Evolutionary conservation across 2,113 vertebrate species (phyloP).

Genomic region (Hemichromis elongatus): DNA sequence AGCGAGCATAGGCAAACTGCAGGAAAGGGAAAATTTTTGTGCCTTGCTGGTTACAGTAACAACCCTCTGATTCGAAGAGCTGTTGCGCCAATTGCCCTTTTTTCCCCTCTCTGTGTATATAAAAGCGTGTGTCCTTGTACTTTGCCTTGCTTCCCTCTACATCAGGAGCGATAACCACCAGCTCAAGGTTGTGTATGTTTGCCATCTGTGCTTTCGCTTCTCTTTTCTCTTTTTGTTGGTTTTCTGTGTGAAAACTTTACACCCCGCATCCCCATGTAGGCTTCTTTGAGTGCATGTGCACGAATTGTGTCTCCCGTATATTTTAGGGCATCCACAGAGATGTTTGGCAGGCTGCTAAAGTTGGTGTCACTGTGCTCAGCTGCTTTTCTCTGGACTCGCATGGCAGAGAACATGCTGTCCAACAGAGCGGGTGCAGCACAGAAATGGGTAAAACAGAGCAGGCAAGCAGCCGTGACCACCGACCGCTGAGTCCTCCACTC

Average conservation of each 20-base stretch:
- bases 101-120: background rate
- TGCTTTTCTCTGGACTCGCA: slow-evolving; percentile 42
- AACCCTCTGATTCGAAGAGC: background rate
- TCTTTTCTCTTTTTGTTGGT: background rate
- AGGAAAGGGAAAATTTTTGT: background rate
- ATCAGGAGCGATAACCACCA: background rate
- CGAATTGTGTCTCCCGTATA: slow-evolving; percentile 5
- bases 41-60: background rate
- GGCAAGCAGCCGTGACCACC: slow-evolving; percentile 46
- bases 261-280: background rate
- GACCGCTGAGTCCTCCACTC: background rate
- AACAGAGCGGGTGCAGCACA: slow-evolving; percentile 50
- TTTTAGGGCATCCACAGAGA: slow-evolving; percentile 33
- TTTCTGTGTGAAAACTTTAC: background rate
- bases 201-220: background rate
- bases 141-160: background rate
- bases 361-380: slow-evolving; percentile 63
- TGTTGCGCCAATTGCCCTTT: background rate
- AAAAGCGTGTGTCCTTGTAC: background rate
- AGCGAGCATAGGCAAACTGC: background rate
- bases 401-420: slow-evolving; percentile 54
- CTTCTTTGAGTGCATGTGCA: background rate
- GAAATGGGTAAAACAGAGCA: slow-evolving; percentile 37
- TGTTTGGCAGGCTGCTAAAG: slow-evolving; percentile 52
- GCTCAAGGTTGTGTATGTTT: background rate